Evolutionary conservation across 2,888 invertebrate genomes (phyloP).

Genomic region (Barypeithes pellucidus): DNA sequence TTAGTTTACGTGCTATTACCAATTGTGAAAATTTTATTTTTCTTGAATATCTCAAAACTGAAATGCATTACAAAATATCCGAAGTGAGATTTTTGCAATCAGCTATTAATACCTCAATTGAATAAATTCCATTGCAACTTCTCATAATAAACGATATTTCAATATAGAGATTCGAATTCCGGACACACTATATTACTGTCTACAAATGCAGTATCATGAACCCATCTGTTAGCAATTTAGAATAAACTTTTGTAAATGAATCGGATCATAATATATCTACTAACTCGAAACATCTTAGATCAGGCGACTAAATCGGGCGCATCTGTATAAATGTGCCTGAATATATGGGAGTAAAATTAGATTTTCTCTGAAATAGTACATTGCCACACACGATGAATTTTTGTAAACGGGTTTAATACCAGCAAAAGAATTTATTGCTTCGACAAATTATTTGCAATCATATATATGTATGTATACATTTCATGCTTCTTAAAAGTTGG

Average conservation of each 20-base stretch:
- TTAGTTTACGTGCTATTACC: too few species aligned
- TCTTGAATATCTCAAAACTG: too few species aligned
- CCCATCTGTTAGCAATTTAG: constrained; percentile 26
- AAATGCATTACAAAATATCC: too few species aligned
- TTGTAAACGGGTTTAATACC: neutral
- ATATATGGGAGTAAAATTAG: constrained; percentile 9
- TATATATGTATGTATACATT: too few species aligned
- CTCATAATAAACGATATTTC: too few species aligned
- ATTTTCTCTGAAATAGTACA: neutral
- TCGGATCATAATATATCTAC: constrained; percentile 7
- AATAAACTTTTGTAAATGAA: constrained; percentile 5
- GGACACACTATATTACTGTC: constrained; percentile 11
- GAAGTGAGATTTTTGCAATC: too few species aligned
- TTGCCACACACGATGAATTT: constrained; percentile 18
- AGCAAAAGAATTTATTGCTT: neutral
- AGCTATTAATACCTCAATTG: too few species aligned
- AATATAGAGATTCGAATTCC: too few species aligned
- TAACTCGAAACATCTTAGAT: constrained; percentile 16
- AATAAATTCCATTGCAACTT: too few species aligned
- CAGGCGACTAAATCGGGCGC: constrained; percentile 11
- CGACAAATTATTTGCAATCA: too few species aligned
- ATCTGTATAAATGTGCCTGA: constrained; percentile 20
- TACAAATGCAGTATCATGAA: neutral
- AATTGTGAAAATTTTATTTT: too few species aligned
- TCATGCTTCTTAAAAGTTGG: too few species aligned